Evolutionary conservation across 1,140 invertebrate species (phyloP), one percentile per base, ranked within the genome.

Genomic region (Philopotamus ludificatus): DNA sequence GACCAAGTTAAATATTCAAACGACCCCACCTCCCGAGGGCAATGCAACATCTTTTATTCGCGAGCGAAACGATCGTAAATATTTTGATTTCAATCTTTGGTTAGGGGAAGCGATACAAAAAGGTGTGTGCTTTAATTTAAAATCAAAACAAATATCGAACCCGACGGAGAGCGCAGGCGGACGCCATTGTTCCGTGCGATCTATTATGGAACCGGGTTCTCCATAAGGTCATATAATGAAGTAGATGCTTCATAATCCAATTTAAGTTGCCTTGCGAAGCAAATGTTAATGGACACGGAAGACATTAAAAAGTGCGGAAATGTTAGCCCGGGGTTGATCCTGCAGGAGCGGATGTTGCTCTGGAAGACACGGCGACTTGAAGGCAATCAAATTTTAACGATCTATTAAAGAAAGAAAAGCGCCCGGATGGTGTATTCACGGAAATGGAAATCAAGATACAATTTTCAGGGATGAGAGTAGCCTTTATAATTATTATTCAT

Each of bases 381-480:
- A 25, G 39, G 65, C 64, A 66, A 70, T 70, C 68, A 66, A 66
- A 70, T 57, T 61, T 70, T 70, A 70, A 70, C 61, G 65, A 64
- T 26, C 68, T 66, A 70, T 66, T 70, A 70, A 69, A 66, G 65
- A 51, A 64, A 21, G 58, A 15, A 12, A 51, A 54, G 53, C 49
- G 10, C 22, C 50, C 44, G 23, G 28, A 44, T 63, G 61, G 15
- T 21, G 47, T 59, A 26, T 49, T 49, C 51, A 18, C 21, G 25
- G 53, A 62, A 63, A 68, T 68, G 67, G 55, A 66, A 66, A 66
- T 66, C 64, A 66, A 66, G 51, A 54, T 26, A 54, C 15, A 26
- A n/a, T n/a, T n/a, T n/a, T n/a, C n/a, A n/a, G n/a, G n/a, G n/a
- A n/a, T n/a, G n/a, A n/a, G n/a, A n/a, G n/a, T n/a, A n/a, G n/a